These are phyloP conservation scores for Metallyticus violacea DNA, from an alignment of 2,888 invertebrate species.

Conservation along the genomic window DNA sequence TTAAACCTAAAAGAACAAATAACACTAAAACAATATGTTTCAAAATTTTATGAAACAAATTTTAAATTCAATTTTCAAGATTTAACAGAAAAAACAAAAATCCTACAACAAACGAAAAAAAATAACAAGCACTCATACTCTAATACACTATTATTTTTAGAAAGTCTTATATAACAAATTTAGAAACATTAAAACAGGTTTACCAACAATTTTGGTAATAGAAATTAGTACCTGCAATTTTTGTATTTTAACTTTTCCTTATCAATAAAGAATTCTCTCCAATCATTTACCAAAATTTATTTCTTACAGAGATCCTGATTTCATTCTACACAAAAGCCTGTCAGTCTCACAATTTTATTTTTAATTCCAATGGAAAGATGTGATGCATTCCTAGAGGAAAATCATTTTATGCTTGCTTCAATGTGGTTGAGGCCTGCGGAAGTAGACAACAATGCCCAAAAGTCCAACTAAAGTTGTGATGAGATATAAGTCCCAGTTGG, in stretches of 20 bases:
- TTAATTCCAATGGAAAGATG: background rate
- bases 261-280: background rate
- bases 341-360: background rate
- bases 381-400: background rate
- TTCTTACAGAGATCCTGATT: background rate
- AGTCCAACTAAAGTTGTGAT: conserved; percentile 78
- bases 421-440: conserved; percentile 59
- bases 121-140: background rate
- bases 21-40: background rate
- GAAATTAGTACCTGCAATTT: background rate
- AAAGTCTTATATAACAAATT: background rate
- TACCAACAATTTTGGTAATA: background rate
- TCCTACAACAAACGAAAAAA: background rate
- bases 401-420: background rate
- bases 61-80: background rate
- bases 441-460: conserved; percentile 79
- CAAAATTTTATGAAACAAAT: background rate
- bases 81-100: background rate
- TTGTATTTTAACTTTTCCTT: background rate
- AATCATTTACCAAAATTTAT: background rate
- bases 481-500: conserved; percentile 93
- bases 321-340: background rate
- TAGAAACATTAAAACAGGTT: background rate
- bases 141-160: background rate
- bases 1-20: background rate